Evolutionary conservation across 1,140 invertebrate species (phyloP), one percentile per base, ranked within the genome.

Genomic region (Lysiphlebus fabarum): DNA sequence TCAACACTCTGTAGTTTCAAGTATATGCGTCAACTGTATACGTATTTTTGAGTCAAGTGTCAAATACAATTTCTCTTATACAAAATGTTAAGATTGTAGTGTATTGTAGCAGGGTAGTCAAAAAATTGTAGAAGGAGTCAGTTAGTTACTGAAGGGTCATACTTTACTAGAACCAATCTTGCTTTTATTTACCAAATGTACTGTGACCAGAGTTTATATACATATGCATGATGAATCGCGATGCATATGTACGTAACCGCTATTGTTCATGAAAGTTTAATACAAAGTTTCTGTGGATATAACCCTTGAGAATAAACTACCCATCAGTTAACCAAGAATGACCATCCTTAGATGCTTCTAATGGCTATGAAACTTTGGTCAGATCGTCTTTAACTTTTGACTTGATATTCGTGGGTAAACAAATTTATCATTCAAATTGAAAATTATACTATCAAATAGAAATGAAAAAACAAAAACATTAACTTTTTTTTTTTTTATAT

Each of bases 311-410:
- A 59, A 11, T 34, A 41, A 43, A 56, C 43, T 44, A 26, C 17
- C 17, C 17, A 26, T 11, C 49, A 26, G 43, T 54, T 43, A 48
- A 54, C 59, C 36, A 49, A 51, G 57, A 65, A 68, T 68, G 65
- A 68, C 65, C 65, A 67, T 64, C 64, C 17, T 59, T 65, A 67
- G 60, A 68, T 65, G 53, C 14, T 49, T 40, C 48, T 62, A 62
- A 64, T 64, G 49, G 53, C 53, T 41, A 38, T 54, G 44, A 33
- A 59, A 64, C 41, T 58, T 62, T 36, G 55, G 14, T 8, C 17
- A 26, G 17, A 26, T 44, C 45, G 17, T 10, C 26, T 37, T 42
- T 58, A 41, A 45, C 37, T 40, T 55, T 8, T 57, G 60, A 62
- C 36, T 58, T 55, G 17, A 26, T 26, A 51, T 44, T 33, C 17